A percentile compares a stretch with the other conserved stretches of the same genome.
These are phyloP conservation scores for Montipora capricornis DNA, from an alignment of 64 coral and sea anemone genomes.

Conservation along the genomic window DNA sequence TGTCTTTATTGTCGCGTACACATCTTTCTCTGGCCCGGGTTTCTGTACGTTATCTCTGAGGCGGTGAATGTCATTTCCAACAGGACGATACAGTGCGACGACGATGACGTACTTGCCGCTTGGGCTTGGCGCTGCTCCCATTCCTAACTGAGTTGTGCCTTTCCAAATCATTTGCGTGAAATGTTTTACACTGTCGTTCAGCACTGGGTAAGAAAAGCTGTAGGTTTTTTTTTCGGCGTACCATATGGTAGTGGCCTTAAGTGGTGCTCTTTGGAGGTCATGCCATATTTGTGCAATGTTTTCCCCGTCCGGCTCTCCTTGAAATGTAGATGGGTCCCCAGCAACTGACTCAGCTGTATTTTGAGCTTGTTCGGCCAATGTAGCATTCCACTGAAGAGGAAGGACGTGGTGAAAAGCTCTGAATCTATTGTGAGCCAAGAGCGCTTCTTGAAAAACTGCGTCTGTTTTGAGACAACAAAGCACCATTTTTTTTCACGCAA, in stretches of 20 bases:
- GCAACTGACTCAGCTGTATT: slow-evolving; percentile 83
- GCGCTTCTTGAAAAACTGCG: slow-evolving; percentile 72
- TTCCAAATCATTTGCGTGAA: slow-evolving; percentile 91
- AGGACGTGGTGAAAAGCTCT: slow-evolving; percentile 76
- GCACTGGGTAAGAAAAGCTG: slow-evolving; percentile 85
- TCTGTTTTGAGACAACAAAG: slow-evolving; percentile 12
- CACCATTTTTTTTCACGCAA: neutral
- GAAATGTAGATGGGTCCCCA: slow-evolving; percentile 66
- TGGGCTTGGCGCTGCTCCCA: slow-evolving; percentile 84
- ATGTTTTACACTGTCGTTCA: slow-evolving; percentile 74
- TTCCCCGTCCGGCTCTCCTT: slow-evolving; percentile 79
- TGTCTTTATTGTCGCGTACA: slow-evolving; percentile 88
- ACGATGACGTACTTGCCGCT: slow-evolving; percentile 88
- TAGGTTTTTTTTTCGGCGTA: slow-evolving; percentile 77
- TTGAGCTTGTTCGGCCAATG: slow-evolving; percentile 85
- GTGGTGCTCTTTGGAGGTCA: slow-evolving; percentile 82
- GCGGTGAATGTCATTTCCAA: slow-evolving; percentile 79
- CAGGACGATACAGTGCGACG: slow-evolving; percentile 83
- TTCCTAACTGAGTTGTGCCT: slow-evolving; percentile 76
- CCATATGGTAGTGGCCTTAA: slow-evolving; percentile 92
- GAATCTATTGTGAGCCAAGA: slow-evolving; percentile 82
- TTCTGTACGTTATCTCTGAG: slow-evolving; percentile 73
- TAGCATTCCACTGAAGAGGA: slow-evolving; percentile 82
- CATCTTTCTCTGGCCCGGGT: slow-evolving; percentile 70
- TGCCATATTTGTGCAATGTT: slow-evolving; percentile 98